Percentiles rank a stretch among this genome's conserved stretches.
phyloP scores from a whole-genome alignment of 2,113 vertebrate genomes.

The Isurus oxyrinchus region DNA sequence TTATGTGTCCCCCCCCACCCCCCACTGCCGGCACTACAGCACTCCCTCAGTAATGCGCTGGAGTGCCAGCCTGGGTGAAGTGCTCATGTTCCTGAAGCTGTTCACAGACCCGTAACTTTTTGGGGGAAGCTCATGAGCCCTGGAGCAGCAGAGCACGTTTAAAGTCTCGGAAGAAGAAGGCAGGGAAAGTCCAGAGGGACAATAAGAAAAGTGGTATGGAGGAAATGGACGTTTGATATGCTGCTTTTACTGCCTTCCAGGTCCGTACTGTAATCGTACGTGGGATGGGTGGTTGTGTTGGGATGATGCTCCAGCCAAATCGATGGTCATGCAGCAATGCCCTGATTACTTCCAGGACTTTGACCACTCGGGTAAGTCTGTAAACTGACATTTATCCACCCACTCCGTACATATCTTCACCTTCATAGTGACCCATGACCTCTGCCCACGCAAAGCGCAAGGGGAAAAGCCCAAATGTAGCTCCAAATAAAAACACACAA shows the following conservation, averaged over 20 bases:
- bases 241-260: conserved; percentile 42
- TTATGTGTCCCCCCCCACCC: too few relatives aligned
- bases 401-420: neutral
- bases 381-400: too few relatives aligned
- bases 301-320: conserved; percentile 55
- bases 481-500: neutral
- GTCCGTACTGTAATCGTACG: conserved; percentile 60
- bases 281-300: conserved; percentile 71
- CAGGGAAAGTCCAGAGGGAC: neutral
- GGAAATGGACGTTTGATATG: neutral
- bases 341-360: conserved; percentile 61
- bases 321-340: conserved; percentile 53
- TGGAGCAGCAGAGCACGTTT: neutral
- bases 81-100: too few relatives aligned
- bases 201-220: neutral
- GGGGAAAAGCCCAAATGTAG: neutral
- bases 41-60: too few relatives aligned
- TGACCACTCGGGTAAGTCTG: conserved; percentile 56
- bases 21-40: too few relatives aligned
- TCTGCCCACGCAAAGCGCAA: neutral
- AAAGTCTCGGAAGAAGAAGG: neutral
- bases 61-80: too few relatives aligned
- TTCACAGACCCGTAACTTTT: too few relatives aligned
- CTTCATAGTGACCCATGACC: neutral
- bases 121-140: neutral